These are phyloP conservation scores for Laspeyria flexula DNA, from an alignment of 2,888 invertebrate species.

Conservation along the genomic window DNA sequence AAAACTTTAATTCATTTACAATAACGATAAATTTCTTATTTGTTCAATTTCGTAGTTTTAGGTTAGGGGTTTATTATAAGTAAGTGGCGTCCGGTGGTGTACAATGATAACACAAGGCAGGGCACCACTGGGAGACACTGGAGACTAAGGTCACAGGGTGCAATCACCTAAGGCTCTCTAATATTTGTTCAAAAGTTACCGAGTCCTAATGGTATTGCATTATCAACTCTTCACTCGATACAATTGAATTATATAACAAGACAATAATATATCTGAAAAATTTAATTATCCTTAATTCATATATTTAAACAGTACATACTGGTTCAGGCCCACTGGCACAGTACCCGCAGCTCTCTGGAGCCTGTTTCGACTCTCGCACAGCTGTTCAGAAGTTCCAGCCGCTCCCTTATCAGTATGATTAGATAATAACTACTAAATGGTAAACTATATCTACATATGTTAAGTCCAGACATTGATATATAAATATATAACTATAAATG, in stretches of 20 bases:
- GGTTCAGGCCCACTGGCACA: slow-evolving; percentile 78
- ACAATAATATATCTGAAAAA: slow-evolving; percentile 86
- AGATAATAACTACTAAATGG: slow-evolving; percentile 62
- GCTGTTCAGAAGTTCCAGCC: slow-evolving; percentile 72
- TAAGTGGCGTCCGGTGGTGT: slow-evolving; percentile 45
- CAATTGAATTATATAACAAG: slow-evolving; percentile 86
- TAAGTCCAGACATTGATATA: slow-evolving; percentile 70
- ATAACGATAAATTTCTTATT: slow-evolving; percentile 77
- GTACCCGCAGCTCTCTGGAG: slow-evolving; percentile 64
- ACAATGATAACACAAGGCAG: slow-evolving; percentile 47
- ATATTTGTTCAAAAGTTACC: slow-evolving; percentile 74
- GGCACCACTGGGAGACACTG: slow-evolving; percentile 46
- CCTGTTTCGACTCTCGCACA: slow-evolving; percentile 64
- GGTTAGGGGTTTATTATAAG: slow-evolving; percentile 67
- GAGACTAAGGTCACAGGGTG: slow-evolving; percentile 66
- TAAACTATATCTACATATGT: slow-evolving; percentile 61
- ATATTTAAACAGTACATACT: slow-evolving; percentile 80
- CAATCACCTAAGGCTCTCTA: slow-evolving; percentile 80
- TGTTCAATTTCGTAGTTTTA: slow-evolving; percentile 72
- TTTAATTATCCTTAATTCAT: slow-evolving; percentile 81
- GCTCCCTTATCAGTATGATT: slow-evolving; percentile 58
- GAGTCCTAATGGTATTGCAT: slow-evolving; percentile 69
- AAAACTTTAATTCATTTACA: slow-evolving; percentile 82
- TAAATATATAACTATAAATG: slow-evolving; percentile 47
- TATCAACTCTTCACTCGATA: slow-evolving; percentile 76